Conservation (phyloP, 2,113 vertebrate species). For the Mobula birostris region DNA sequence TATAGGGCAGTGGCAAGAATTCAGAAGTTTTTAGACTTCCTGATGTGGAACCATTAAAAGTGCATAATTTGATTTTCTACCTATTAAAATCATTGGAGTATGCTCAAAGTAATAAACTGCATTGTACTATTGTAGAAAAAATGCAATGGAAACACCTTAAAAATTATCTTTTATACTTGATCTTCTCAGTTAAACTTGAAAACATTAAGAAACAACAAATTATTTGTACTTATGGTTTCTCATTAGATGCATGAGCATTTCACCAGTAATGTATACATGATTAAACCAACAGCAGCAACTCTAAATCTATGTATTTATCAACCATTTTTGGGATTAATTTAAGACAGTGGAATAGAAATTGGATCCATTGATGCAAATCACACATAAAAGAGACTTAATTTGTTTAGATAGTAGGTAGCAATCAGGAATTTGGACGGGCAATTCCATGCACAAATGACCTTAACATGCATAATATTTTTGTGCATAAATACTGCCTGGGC, state of each 20-base stretch:
- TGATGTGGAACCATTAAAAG: not conserved
- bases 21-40: not conserved
- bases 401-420: too few relatives aligned
- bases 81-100: not conserved
- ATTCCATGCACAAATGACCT: too few relatives aligned
- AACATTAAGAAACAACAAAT: not conserved
- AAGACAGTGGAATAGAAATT: not conserved
- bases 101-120: not conserved
- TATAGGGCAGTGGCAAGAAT: not conserved
- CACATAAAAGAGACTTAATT: too few relatives aligned
- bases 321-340: not conserved
- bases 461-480: too few relatives aligned
- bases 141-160: not conserved
- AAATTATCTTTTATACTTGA: not conserved
- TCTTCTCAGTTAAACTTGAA: not conserved
- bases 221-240: not conserved
- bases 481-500: too few relatives aligned
- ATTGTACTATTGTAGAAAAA: not conserved
- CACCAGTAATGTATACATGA: not conserved
- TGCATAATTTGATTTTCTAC: not conserved
- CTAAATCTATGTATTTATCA: not conserved
- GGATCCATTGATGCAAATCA: too few relatives aligned
- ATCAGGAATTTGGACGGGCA: too few relatives aligned
- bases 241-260: not conserved
- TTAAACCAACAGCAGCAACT: not conserved